These are phyloP conservation scores for Drosophila subquinaria DNA, from an alignment of 2,888 invertebrate species.

Conservation along the genomic window DNA sequence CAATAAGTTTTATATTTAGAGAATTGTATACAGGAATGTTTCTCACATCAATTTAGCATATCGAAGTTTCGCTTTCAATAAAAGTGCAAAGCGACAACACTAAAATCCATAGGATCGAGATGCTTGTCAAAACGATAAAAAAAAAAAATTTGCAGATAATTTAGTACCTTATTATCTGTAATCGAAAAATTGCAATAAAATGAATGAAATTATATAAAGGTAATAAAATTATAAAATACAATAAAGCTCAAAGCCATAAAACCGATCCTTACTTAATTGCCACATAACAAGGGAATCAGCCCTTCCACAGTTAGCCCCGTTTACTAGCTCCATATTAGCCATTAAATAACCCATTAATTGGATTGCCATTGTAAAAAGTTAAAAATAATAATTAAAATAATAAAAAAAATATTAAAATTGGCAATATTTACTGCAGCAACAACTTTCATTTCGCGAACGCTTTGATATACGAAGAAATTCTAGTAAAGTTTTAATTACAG, in stretches of 20 bases:
- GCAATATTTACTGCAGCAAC: not conserved
- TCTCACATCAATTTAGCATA: conserved; percentile 1
- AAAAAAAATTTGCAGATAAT: no score
- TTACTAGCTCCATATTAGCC: not conserved
- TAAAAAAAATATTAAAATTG: not conserved
- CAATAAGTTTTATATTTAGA: conserved; percentile 26
- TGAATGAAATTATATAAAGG: conserved; percentile 15
- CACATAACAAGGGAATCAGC: conserved; percentile 21
- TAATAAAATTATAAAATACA: conserved; percentile 37
- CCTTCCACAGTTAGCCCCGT: not conserved
- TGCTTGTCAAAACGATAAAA: not conserved
- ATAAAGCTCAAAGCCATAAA: not conserved
- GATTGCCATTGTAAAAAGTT: not conserved
- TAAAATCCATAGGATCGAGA: not conserved
- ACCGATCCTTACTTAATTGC: conserved; percentile 9
- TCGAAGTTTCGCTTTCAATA: conserved; percentile 59
- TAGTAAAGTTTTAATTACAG: conserved; percentile 53
- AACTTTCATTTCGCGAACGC: conserved; percentile 51
- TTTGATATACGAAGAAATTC: conserved; percentile 42
- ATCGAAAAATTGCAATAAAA: conserved; percentile 2
- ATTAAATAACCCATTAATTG: not conserved
- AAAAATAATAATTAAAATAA: conserved; percentile 1
- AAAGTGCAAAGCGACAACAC: not conserved
- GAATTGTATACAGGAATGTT: conserved; percentile 38
- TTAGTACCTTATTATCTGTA: no score